Base-by-base conservation (phyloP, 2,113 vertebrate species). In the Orcinus orca region DNA sequence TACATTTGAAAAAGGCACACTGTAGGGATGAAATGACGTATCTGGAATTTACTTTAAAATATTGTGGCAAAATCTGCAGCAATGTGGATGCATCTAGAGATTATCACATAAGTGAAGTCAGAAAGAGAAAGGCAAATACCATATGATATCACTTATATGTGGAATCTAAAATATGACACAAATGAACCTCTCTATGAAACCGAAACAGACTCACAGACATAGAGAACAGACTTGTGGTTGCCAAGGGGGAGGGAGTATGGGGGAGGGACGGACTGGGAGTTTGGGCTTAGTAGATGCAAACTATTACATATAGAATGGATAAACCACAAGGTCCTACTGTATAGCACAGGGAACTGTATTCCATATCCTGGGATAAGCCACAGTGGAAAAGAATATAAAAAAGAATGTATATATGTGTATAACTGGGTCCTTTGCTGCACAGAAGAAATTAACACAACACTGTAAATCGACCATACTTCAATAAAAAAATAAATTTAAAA, bases 131-230 rank as follows among this genome's bases (percentile, higher is more conserved):
- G 29, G 31, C 73, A 50, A 6, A 5, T 1, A 3, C 73, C 73
- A 20, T 10, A 31, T 1, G 73, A 3, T 0, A 0, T 20, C 29
- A 6, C 73, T 11, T 6, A 50, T 8, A 33, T 5, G 8, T 10
- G 73, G 29, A 15, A 6, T 18, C 73, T 76, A 26, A 18, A 4
- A 8, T 0, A 1, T 2, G 26, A 26, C 73, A 50, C 29, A 5
- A 8, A 50, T 50, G 73, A 15, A 1, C 44, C 29, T 50, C 50
- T 50, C 50, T 53, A 53, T 17, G 53, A 53, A 53, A 53, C 53
- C 17, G 53, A 53, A 53, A 53, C 15, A 17, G 53, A 53, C 15
- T 50, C 53, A 53, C 53, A 53, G 53, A 53, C 53, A 53, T 53
- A 53, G 53, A 53, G 53, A 53, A 17, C 53, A 53, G 53, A 53